Conservation (phyloP, 2,888 invertebrate genomes). For the Drosophila tripunctata region DNA sequence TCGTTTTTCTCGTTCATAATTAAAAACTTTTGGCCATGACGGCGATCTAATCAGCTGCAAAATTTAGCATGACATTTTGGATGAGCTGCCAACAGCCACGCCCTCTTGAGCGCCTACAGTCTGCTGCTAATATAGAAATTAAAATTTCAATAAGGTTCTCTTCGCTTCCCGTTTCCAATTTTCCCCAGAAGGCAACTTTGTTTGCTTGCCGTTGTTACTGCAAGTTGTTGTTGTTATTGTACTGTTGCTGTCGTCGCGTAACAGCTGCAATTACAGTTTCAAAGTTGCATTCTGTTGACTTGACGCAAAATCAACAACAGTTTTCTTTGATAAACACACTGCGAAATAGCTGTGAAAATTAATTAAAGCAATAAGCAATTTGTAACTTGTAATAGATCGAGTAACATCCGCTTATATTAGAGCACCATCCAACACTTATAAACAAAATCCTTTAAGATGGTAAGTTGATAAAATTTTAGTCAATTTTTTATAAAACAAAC, state of each 20-base stretch:
- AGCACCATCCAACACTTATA: not conserved
- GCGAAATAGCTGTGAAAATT: constrained; percentile 22
- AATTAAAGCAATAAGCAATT: not conserved
- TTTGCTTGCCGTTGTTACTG: constrained; percentile 23
- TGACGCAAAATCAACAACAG: constrained; percentile 48
- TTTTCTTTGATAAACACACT: constrained; percentile 42
- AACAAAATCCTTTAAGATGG: too few species aligned
- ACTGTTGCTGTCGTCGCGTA: constrained; percentile 11
- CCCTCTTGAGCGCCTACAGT: constrained; percentile 6
- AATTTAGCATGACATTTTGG: constrained; percentile 31
- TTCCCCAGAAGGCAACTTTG: constrained; percentile 7
- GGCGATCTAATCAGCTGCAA: constrained; percentile 41
- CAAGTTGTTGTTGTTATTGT: constrained; percentile 1
- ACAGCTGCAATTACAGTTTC: constrained; percentile 43
- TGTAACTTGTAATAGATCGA: not conserved
- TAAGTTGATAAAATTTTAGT: not conserved
- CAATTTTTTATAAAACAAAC: not conserved
- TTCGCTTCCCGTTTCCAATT: constrained; percentile 8
- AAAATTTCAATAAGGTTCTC: constrained; percentile 71
- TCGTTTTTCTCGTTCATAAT: constrained; percentile 58
- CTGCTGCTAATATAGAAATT: constrained; percentile 64
- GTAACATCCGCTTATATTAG: not conserved
- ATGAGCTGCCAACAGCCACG: constrained; percentile 9
- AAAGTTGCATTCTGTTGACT: constrained; percentile 29
- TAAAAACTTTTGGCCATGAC: constrained; percentile 61